Conservation (phyloP, 2,888 invertebrate genomes). For the Drosophila mettleri region DNA sequence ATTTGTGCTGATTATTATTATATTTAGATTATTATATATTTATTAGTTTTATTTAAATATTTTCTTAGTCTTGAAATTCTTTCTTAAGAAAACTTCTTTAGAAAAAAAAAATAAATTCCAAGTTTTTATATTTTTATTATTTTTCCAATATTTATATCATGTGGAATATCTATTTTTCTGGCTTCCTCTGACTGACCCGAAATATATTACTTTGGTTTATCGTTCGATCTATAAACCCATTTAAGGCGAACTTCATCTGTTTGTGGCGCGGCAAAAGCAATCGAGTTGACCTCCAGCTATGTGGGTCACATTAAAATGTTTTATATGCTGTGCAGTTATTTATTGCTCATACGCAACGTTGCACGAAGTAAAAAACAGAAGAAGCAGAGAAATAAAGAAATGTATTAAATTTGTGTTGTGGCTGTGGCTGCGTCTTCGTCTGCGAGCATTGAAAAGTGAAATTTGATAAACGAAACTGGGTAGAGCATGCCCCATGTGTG, state of each 20-base stretch:
- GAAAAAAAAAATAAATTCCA: no score
- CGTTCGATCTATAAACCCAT: background rate
- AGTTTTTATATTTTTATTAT: no score
- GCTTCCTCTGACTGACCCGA: no score
- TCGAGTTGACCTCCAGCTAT: conserved; percentile 3
- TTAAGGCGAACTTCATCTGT: background rate
- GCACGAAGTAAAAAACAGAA: background rate
- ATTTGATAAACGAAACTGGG: conserved; percentile 5
- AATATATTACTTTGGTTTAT: background rate
- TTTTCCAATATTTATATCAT: no score
- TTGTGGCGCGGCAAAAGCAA: background rate
- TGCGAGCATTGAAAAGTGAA: conserved; percentile 1
- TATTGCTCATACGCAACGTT: conserved; percentile 58
- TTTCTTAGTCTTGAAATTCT: no score
- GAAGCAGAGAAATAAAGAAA: no score
- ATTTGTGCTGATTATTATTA: no score
- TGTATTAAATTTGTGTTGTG: conserved; percentile 12
- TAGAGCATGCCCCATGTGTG: conserved; percentile 7
- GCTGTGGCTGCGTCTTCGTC: conserved; percentile 4
- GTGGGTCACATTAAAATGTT: conserved; percentile 17
- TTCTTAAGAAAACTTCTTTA: no score
- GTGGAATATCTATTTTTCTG: no score
- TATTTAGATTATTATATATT: no score
- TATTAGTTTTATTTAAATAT: no score
- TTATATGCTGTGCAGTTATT: conserved; percentile 23